Percentiles rank a stretch among this genome's conserved stretches.
These are phyloP conservation scores for Xenops minutus DNA, from an alignment of 2,797 vertebrate species.

Conservation along the genomic window DNA sequence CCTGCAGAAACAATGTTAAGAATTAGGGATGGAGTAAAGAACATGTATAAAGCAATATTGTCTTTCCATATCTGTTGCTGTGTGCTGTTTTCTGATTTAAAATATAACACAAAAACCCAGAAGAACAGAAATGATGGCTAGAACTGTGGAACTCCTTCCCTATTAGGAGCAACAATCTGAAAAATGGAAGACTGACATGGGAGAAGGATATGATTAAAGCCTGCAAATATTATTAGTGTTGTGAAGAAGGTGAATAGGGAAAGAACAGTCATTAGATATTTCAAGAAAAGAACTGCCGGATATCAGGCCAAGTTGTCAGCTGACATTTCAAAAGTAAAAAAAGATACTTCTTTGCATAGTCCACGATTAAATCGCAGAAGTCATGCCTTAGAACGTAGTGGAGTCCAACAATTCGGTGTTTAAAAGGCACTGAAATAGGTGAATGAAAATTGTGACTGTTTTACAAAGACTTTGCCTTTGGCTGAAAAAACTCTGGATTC, in stretches of 20 bases:
- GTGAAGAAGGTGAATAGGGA: neutral
- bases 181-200: neutral
- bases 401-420: neutral
- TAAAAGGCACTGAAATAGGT: neutral
- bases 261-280: neutral
- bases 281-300: neutral
- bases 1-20: neutral
- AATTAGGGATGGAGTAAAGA: neutral
- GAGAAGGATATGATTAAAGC: neutral
- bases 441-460: neutral
- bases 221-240: neutral
- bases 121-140: neutral
- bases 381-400: neutral
- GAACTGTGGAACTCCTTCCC: neutral
- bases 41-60: neutral
- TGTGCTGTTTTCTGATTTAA: neutral
- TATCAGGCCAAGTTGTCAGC: neutral
- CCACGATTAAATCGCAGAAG: neutral
- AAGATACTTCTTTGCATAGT: neutral
- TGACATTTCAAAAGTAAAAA: neutral
- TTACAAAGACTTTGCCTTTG: neutral
- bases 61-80: neutral
- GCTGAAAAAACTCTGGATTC: neutral
- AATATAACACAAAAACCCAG: neutral
- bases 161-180: neutral